Percentiles rank a stretch among this genome's conserved stretches.
phyloP scores from a whole-genome alignment of 1,140 invertebrate species.

The Orius insidiosus region DNA sequence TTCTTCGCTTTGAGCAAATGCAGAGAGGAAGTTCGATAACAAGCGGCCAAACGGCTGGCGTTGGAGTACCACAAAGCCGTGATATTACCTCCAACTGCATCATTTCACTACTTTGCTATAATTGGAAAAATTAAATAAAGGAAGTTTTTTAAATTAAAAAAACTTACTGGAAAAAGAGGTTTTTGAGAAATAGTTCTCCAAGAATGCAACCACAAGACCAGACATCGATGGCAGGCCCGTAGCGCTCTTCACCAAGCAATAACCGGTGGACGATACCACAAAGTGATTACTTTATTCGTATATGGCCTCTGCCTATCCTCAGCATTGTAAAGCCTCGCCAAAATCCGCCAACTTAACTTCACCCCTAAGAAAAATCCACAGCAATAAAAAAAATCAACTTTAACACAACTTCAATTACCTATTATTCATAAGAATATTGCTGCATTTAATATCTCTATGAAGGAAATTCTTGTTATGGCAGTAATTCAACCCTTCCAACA shows the following conservation, averaged over 20 bases:
- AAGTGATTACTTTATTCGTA: slow-evolving; percentile 96
- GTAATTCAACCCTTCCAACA: slow-evolving; percentile 91
- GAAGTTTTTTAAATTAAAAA: background rate
- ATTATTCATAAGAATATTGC: slow-evolving; percentile 99
- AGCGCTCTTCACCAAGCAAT: slow-evolving; percentile 90
- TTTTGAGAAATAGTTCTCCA: slow-evolving; percentile 94
- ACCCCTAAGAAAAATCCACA: slow-evolving; percentile 56
- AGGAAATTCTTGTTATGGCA: slow-evolving; percentile 97
- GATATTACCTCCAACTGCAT: slow-evolving; percentile 91
- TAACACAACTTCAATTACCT: too few relatives aligned
- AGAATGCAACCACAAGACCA: slow-evolving; percentile 99
- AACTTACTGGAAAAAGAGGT: slow-evolving; percentile 76
- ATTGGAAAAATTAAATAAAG: background rate
- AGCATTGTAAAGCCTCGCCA: slow-evolving; percentile 83
- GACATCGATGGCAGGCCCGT: slow-evolving; percentile 95
- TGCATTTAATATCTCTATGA: slow-evolving; percentile 98
- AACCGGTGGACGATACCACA: slow-evolving; percentile 98
- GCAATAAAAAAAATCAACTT: background rate
- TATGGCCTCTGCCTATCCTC: slow-evolving; percentile 90
- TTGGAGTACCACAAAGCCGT: slow-evolving; percentile 85
- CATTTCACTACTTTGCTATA: slow-evolving; percentile 54
- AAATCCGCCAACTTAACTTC: slow-evolving; percentile 98
- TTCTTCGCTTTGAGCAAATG: slow-evolving; percentile 85
- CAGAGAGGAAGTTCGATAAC: slow-evolving; percentile 87
- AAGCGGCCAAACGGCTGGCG: slow-evolving; percentile 93